Conservation (phyloP, 2,113 vertebrate genomes). For the Phylloscopus trochilus region DNA sequence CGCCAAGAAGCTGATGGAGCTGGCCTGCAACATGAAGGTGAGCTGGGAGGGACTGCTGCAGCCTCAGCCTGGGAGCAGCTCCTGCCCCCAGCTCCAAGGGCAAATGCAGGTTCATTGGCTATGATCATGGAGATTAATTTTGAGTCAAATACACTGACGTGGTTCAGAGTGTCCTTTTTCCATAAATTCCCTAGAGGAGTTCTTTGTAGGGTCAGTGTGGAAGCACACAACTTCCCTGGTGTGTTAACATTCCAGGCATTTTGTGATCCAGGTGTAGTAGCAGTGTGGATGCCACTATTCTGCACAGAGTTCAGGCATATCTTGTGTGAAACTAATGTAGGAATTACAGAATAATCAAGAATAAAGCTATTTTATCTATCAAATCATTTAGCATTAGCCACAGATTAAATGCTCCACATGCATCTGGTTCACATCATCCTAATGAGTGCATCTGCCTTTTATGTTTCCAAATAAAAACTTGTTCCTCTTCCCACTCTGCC, state of each 20-base stretch:
- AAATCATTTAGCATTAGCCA: neutral
- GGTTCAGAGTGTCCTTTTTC: neutral
- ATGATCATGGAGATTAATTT: neutral
- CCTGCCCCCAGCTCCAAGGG: neutral
- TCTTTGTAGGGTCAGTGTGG: neutral
- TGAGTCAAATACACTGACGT: neutral
- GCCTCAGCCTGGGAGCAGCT: neutral
- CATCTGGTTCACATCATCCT: neutral
- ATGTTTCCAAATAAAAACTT: neutral
- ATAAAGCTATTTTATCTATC: neutral
- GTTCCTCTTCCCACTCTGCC: neutral
- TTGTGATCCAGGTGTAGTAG: neutral
- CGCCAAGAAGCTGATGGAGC: slow-evolving; percentile 97
- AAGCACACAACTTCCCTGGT: neutral
- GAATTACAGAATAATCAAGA: neutral
- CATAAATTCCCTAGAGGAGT: neutral
- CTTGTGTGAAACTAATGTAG: neutral
- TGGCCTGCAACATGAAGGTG: slow-evolving; percentile 98
- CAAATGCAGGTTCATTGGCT: neutral
- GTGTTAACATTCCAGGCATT: neutral
- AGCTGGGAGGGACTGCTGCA: neutral
- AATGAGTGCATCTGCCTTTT: neutral
- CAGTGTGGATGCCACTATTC: neutral
- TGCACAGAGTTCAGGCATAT: neutral
- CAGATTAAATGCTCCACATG: neutral